Evolutionary conservation across 2,888 invertebrate species (phyloP), one percentile per base, ranked within the genome.

Genomic region (Harmothoe impar): DNA sequence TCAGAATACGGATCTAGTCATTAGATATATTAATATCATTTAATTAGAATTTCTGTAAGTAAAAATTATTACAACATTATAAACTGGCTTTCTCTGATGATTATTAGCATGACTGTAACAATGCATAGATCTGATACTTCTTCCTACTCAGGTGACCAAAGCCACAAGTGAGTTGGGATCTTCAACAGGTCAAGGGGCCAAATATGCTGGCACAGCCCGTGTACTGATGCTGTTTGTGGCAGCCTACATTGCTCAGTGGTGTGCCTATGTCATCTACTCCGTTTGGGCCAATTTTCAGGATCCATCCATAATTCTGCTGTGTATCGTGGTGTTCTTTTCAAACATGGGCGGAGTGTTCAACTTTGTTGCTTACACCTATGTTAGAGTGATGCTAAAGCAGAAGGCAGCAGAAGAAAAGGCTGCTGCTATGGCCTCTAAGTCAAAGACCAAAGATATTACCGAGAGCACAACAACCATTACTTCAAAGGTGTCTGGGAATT

Each of bases 321-420:
- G 15, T 33, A 29, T 72, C 17, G 17, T n/a, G 0, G 68, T 62
- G 25, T n/a, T 89, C 23, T 17, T 89, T 0, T 33, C 0, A 17
- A 89, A 89, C 89, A 62, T 68, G 68, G 89, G 89, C 12, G 89
- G 68, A 7, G 33, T 72, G 35, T 89, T 89, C n/a, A 89, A 89
- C 72, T 68, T 56, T 29, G 17, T 89, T 17, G 89, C 72, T 68
- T 89, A 89, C 35, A 89, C 89, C 43, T 89, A 23, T 33, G 72
- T 68, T 23, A 15, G 89, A 15, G 56, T 62, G 43, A n/a, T 89
- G 0, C 25, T 25, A 54, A 52, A 25, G 54, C 86, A 56, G 29
- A 43, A 17, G 43, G 81, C 81, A 35, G 35, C 33, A 1, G 43
- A 81, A 43, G 81, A 81, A 43, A 81, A 81, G 43, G 81, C 81